Conservation (phyloP, 1,140 invertebrate genomes). For the Asbolus verrucosus region DNA sequence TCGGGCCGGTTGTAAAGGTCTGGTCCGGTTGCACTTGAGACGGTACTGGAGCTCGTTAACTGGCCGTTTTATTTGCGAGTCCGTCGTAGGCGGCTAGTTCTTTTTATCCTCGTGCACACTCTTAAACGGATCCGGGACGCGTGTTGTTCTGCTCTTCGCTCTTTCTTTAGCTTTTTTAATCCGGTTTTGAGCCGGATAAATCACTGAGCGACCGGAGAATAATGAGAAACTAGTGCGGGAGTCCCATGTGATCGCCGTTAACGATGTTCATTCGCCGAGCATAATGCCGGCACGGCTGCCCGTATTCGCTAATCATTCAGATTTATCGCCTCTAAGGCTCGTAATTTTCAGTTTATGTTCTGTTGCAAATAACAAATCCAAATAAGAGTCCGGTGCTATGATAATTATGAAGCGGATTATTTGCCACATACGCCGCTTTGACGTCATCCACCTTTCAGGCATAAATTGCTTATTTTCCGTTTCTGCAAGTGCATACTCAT, state of each 20-base stretch:
- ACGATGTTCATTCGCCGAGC: conserved; percentile 45
- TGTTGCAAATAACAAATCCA: conserved; percentile 42
- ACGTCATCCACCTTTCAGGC: too few relatives aligned
- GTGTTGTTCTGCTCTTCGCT: not conserved
- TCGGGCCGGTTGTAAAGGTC: conserved; percentile 6
- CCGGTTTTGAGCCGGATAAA: conserved; percentile 7
- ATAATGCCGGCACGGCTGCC: conserved; percentile 36
- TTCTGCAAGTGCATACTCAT: too few relatives aligned
- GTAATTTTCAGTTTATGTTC: conserved; percentile 48
- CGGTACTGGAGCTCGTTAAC: conserved; percentile 22
- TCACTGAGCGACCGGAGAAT: conserved; percentile 38
- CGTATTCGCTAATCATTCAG: conserved; percentile 53
- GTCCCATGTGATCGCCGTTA: conserved; percentile 50
- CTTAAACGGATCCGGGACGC: too few relatives aligned
- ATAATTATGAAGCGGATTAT: too few relatives aligned
- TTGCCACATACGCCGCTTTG: too few relatives aligned
- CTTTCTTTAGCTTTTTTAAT: conserved; percentile 17
- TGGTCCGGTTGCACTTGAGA: not conserved
- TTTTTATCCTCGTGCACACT: not conserved
- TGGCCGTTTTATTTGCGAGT: not conserved
- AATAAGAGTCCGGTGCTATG: conserved; percentile 21
- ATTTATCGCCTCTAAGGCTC: conserved; percentile 50
- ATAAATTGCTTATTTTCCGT: too few relatives aligned
- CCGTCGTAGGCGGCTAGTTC: not conserved
- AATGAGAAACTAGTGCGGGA: conserved; percentile 44